A percentile compares a stretch with the other conserved stretches of the same genome.
Conservation (phyloP, 2,888 invertebrate species). For the Andrena flavipes region DNA sequence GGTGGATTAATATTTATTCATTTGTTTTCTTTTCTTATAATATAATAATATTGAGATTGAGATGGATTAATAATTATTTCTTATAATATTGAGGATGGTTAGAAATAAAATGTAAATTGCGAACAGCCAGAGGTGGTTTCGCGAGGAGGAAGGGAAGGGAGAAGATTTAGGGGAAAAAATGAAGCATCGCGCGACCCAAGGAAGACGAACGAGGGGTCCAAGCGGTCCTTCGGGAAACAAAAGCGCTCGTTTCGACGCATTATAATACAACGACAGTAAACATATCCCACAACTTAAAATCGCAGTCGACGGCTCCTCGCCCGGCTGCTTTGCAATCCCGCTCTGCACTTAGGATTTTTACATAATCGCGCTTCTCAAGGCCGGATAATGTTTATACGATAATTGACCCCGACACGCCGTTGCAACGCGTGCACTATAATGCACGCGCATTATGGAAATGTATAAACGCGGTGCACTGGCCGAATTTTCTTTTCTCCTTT, state of each 20-base stretch:
- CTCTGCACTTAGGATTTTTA: conserved; percentile 75
- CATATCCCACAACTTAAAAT: conserved; percentile 66
- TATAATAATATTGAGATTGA: too few relatives aligned
- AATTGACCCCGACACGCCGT: conserved; percentile 63
- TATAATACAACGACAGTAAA: conserved; percentile 76
- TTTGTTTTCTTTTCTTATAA: too few relatives aligned
- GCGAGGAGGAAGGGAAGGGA: background rate
- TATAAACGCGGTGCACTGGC: conserved; percentile 14
- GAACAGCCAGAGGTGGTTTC: background rate
- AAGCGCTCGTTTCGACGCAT: conserved; percentile 77
- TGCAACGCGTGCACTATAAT: conserved; percentile 63
- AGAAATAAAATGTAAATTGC: conserved; percentile 7
- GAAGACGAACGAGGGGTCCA: conserved; percentile 63
- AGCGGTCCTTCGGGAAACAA: conserved; percentile 81
- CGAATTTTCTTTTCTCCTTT: conserved; percentile 17
- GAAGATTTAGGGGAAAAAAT: conserved; percentile 33
- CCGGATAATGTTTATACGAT: conserved; percentile 77
- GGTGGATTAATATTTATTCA: too few relatives aligned
- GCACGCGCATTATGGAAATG: conserved; percentile 75
- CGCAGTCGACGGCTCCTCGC: conserved; percentile 41
- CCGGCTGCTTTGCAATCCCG: conserved; percentile 66
- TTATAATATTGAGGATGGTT: too few relatives aligned
- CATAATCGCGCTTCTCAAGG: conserved; percentile 77
- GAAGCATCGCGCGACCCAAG: conserved; percentile 54
- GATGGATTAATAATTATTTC: too few relatives aligned